Base-by-base conservation (phyloP, 2,888 invertebrate genomes). In the Pristionchus mayeri region DNA sequence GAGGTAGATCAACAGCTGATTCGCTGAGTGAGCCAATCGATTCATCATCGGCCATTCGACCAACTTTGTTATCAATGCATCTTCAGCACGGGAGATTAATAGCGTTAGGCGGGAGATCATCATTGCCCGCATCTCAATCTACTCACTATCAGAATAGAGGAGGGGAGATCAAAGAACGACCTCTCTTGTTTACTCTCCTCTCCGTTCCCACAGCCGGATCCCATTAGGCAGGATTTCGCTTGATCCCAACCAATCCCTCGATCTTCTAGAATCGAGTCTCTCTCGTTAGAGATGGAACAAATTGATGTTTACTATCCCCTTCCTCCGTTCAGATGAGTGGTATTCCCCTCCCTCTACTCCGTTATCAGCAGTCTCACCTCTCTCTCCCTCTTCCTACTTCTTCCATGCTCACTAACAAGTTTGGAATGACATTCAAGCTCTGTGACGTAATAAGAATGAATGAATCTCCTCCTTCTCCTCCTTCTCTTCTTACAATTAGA, bases 351-450 rank as follows among this genome's bases (percentile, higher is more conserved):
- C 57, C 57, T 21, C 24, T 21, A 4, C 24, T 18, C 27, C 44
- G 9, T 16, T 24, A 24, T 24, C 44, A 40, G 3, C 63, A 1
- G 6, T 18, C 57, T 54, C n/a, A 21, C 21, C 4, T 21, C 54
- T 16, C 54, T 54, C 21, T 21, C 54, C 21, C 21, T 54, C 44
- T 13, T 44, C 44, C 44, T 44, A 44, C 44, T 44, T 6, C 44
- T 44, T 44, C 54, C 54, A 54, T n/a, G n/a, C 54, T 21, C 40
- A 71, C 71, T 71, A 71, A 71, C 71, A 71, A 71, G 71, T 71
- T 71, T 71, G 71, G 71, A 71, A 71, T 71, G 71, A 44, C 71
- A 71, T 71, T 71, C 71, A 37, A 71, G 71, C 71, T 71, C 34
- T 67, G 67, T 71, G 71, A 71, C 71, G 71, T 71, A 71, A 71